Conservation (phyloP, 2,888 invertebrate genomes). For the Polyommatus icarus region DNA sequence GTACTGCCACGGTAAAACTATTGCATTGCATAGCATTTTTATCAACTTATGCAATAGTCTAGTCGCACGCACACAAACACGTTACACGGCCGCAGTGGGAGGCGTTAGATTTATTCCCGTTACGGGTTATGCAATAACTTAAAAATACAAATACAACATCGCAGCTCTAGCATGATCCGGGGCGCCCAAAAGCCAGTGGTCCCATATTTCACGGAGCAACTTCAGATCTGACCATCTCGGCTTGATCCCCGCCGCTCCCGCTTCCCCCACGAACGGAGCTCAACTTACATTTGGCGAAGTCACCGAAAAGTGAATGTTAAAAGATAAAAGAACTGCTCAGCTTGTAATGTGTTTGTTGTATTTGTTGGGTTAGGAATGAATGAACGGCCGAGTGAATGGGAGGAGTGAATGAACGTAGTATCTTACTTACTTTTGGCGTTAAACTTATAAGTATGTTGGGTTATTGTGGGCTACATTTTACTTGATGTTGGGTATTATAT, state of each 20-base stretch:
- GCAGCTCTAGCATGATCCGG: constrained; percentile 44
- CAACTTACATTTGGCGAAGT: constrained; percentile 2
- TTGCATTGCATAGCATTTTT: too few species aligned
- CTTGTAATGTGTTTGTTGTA: constrained; percentile 28
- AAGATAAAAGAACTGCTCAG: constrained; percentile 25
- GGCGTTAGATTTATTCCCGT: too few species aligned
- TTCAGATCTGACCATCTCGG: constrained; percentile 52
- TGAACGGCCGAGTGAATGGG: constrained; percentile 13
- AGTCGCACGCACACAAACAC: too few species aligned
- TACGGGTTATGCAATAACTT: too few species aligned
- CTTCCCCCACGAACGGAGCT: background rate
- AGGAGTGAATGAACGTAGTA: constrained; percentile 22
- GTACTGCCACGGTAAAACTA: too few species aligned
- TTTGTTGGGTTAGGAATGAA: constrained; percentile 21
- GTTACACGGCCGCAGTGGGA: too few species aligned
- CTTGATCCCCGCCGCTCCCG: constrained; percentile 46
- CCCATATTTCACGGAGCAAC: constrained; percentile 67
- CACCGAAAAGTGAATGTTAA: constrained; percentile 26
- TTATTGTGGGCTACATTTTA: too few species aligned
- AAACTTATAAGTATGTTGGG: background rate
- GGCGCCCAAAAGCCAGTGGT: constrained; percentile 65
- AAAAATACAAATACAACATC: background rate
- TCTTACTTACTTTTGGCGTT: background rate
- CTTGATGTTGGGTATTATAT: too few species aligned
- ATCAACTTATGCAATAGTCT: too few species aligned